Conservation (phyloP, 2,888 invertebrate genomes). For the Sarcophaga caerulescens region DNA sequence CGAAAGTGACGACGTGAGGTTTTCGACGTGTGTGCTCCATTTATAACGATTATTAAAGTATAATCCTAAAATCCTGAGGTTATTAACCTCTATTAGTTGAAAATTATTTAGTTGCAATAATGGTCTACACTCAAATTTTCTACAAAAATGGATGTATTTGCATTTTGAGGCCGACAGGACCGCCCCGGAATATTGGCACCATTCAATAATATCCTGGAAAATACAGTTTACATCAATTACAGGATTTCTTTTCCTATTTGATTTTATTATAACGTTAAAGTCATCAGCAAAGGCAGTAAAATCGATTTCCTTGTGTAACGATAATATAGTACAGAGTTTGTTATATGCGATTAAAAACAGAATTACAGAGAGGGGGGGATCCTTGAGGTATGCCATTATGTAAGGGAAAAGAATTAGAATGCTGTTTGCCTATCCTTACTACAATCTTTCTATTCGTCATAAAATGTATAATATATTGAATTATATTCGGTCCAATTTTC, state of each 20-base stretch:
- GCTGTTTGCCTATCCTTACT: no score
- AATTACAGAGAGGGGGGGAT: no score
- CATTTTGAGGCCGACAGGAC: constrained; percentile 5
- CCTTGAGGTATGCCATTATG: no score
- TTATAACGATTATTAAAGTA: not conserved
- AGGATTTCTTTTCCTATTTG: not conserved
- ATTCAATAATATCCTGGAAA: no score
- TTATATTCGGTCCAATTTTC: no score
- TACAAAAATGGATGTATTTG: constrained; percentile 22
- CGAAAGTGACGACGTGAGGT: not conserved
- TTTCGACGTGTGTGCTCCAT: constrained; percentile 10
- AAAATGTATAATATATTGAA: no score
- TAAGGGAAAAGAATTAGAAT: no score
- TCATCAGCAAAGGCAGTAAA: no score
- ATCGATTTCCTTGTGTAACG: no score
- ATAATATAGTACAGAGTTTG: no score
- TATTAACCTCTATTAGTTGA: not conserved
- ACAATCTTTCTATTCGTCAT: no score
- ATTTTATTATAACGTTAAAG: not conserved
- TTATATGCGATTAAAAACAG: not conserved
- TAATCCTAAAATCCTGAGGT: not conserved
- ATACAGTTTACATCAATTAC: not conserved
- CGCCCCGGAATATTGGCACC: not conserved
- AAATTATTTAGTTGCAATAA: not conserved
- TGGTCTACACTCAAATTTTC: not conserved